Evolutionary conservation across 2,113 vertebrate genomes (phyloP).

Genomic region (Mirza zaza): DNA sequence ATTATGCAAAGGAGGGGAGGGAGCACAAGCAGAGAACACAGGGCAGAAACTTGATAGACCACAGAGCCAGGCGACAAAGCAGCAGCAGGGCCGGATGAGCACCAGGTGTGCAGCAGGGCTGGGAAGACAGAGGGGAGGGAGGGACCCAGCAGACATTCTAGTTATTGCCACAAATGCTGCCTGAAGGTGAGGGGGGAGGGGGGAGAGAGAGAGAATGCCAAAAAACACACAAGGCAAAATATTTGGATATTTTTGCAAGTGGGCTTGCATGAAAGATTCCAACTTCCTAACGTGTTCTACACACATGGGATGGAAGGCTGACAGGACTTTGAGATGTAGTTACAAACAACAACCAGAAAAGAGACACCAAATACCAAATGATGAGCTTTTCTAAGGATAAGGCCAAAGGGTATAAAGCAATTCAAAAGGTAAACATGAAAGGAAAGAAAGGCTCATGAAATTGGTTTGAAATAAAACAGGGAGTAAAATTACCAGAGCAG

Average conservation of each 20-base stretch:
- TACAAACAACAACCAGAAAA: not conserved
- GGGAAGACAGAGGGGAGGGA: not conserved
- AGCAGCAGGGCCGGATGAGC: not conserved
- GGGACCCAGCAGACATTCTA: not conserved
- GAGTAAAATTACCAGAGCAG: not conserved
- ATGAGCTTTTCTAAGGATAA: not conserved
- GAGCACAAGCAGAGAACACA: rapidly evolving
- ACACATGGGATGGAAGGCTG: not conserved
- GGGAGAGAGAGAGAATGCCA: not conserved
- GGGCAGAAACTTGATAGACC: not conserved
- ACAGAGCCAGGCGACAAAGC: not conserved
- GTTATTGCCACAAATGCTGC: not conserved
- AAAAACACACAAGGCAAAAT: not conserved
- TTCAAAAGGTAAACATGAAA: not conserved
- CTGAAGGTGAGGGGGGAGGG: too few species aligned
- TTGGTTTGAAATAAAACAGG: not conserved
- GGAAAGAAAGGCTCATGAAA: not conserved
- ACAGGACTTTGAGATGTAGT: not conserved
- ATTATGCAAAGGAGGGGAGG: not conserved
- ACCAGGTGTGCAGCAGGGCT: not conserved
- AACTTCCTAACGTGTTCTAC: not conserved
- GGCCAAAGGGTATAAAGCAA: not conserved
- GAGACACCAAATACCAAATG: not conserved
- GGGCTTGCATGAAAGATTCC: not conserved
- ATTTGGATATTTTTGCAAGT: constrained; percentile 17